Evolutionary conservation across 2,113 vertebrate species (phyloP), one percentile per base, ranked within the genome.

Genomic region (Solea senegalensis): DNA sequence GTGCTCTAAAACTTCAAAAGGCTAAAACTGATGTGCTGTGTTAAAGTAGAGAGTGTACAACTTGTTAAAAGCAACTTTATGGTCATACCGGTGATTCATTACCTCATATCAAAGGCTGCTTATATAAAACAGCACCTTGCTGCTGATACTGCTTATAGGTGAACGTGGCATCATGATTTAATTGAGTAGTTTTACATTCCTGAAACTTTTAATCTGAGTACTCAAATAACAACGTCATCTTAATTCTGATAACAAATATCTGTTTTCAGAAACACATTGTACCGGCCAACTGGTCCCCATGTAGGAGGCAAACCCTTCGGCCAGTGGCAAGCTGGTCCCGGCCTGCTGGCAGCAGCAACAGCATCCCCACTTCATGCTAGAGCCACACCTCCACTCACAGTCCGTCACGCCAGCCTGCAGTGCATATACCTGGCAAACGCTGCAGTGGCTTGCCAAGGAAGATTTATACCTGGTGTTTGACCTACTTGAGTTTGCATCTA

Each of bases 381-480:
- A 90, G 84, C 82, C 86, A 73, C 86, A 92, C 91, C 90, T 88
- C 91, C 64, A 83, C 91, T 94, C 92, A 90, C 89, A 90, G 93
- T 87, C 93, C 91, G 91, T 93, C 93, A 78, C 74, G 92, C 94
- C 90, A 92, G 93, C 95, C 94, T 91, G 93, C 92, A 88, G 95
- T 92, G 94, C 93, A n/a, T 92, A 89, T 92, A 89, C 92, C 94
- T 96, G 95, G 96, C 95, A 91, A 78, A 93, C 83, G 82, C 88
- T 77, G 90, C 93, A 72, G 91, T 82, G 81, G 91, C 95, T 94
- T 91, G 83, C 95, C 92, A 94, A 93, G 86, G 82, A 95, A 95
- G 96, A 97, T 97, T 95, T 95, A 96, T 96, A 95, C 95, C 93
- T 93, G 93, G 94, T 92, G 94, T 94, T 96, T 97, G 95, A 97